phyloP scores from a whole-genome alignment of 2,113 vertebrate species.

The Carassius auratus region DNA sequence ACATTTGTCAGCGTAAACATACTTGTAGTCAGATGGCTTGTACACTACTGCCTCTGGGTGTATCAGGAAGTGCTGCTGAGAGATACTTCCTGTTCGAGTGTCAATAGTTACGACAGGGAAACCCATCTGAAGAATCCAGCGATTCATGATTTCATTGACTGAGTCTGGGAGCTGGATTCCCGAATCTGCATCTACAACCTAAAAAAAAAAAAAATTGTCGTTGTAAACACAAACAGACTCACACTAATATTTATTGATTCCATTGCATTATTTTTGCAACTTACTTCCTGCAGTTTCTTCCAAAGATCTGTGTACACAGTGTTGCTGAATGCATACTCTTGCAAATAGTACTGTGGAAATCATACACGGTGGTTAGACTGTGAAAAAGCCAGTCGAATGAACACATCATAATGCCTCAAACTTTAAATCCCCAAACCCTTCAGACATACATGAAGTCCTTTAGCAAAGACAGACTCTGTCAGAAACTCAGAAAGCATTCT shows the following conservation, averaged over 20 bases:
- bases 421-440: neutral
- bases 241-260: neutral
- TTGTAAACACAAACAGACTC: neutral
- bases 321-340: conserved; percentile 75
- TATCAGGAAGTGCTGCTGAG: conserved; percentile 86
- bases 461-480: conserved; percentile 76
- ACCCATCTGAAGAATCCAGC: conserved; percentile 93
- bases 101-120: conserved; percentile 86
- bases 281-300: conserved; percentile 81
- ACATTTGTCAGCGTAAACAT: conserved; percentile 52
- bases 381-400: neutral
- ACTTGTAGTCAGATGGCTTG: conserved; percentile 79
- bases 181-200: conserved; percentile 49
- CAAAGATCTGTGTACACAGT: conserved; percentile 82
- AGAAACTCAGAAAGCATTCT: conserved; percentile 89
- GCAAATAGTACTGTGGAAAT: conserved; percentile 80
- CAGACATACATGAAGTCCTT: conserved; percentile 82
- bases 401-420: neutral
- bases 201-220: neutral
- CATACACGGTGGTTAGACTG: neutral
- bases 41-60: conserved; percentile 69
- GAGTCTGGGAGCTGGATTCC: accelerated
- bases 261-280: conserved; percentile 3
- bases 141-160: conserved; percentile 83
- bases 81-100: conserved; percentile 61